Conservation (phyloP, 2,888 invertebrate genomes). For the Hypena proboscidalis region DNA sequence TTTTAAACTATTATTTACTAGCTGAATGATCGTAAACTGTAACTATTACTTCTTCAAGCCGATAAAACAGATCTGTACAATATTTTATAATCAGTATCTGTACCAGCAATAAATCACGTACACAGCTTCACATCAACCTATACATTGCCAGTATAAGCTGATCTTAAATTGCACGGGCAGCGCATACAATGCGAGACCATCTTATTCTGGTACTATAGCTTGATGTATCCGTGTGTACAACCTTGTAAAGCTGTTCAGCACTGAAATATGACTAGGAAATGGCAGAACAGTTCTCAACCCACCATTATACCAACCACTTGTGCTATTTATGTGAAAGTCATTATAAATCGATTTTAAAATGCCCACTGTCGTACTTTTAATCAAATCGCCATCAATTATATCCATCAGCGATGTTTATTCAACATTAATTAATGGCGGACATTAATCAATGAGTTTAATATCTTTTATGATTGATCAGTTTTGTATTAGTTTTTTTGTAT, state of each 20-base stretch:
- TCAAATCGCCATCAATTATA: slow-evolving; percentile 36
- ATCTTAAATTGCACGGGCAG: too few species aligned
- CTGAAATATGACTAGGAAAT: slow-evolving; percentile 27
- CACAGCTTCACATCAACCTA: too few species aligned
- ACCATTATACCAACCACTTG: slow-evolving; percentile 4
- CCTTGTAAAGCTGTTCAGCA: slow-evolving; percentile 7
- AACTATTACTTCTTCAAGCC: background rate
- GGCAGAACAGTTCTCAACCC: background rate
- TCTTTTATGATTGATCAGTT: slow-evolving; percentile 15
- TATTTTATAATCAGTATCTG: background rate
- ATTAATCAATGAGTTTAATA: slow-evolving; percentile 27
- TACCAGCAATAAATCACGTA: slow-evolving; percentile 5
- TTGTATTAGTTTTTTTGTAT: slow-evolving; percentile 6
- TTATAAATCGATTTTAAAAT: slow-evolving; percentile 38
- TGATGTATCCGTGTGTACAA: too few species aligned
- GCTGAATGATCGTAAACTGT: slow-evolving; percentile 1
- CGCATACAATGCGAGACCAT: too few species aligned
- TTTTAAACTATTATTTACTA: too few species aligned
- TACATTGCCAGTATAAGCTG: too few species aligned
- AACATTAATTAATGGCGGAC: slow-evolving; percentile 30
- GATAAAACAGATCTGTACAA: background rate
- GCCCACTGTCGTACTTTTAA: slow-evolving; percentile 26
- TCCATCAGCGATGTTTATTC: slow-evolving; percentile 20
- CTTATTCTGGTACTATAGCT: too few species aligned
- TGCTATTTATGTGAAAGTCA: slow-evolving; percentile 40